Conservation (phyloP, 2,113 vertebrate species). For the Mellivora capensis region DNA sequence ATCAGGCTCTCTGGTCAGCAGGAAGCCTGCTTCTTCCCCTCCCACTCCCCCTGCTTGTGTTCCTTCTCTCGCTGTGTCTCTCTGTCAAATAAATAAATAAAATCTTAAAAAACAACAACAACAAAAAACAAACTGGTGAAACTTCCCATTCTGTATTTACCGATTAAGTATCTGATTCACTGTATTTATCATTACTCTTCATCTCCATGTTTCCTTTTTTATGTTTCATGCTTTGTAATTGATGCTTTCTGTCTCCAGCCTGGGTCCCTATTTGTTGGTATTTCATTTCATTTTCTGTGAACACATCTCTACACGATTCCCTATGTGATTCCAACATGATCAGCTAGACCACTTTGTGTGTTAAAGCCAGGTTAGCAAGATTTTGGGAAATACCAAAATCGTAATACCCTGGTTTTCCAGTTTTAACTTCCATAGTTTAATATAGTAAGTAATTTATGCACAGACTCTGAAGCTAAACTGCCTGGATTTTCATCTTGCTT, state of each 20-base stretch:
- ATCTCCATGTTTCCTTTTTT: neutral
- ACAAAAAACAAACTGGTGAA: neutral
- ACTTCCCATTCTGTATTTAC: neutral
- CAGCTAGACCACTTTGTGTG: neutral
- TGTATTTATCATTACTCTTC: neutral
- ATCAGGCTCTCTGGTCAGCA: too few species aligned
- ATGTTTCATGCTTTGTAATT: neutral
- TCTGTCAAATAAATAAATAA: too few species aligned
- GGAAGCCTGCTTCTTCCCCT: too few species aligned
- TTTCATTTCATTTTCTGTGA: neutral
- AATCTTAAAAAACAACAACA: neutral
- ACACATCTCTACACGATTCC: neutral
- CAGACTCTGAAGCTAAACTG: neutral
- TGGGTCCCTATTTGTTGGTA: neutral
- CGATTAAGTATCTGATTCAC: neutral
- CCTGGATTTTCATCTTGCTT: neutral
- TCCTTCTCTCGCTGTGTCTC: too few species aligned
- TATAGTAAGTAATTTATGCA: neutral
- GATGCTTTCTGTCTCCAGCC: neutral
- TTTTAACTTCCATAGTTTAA: neutral
- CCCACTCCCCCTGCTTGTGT: too few species aligned
- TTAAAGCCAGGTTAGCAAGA: neutral
- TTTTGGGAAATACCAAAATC: neutral
- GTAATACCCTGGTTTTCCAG: neutral
- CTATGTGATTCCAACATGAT: neutral